These are phyloP conservation scores for Chelon auratus DNA, from an alignment of 2,797 vertebrate species.

Conservation along the genomic window DNA sequence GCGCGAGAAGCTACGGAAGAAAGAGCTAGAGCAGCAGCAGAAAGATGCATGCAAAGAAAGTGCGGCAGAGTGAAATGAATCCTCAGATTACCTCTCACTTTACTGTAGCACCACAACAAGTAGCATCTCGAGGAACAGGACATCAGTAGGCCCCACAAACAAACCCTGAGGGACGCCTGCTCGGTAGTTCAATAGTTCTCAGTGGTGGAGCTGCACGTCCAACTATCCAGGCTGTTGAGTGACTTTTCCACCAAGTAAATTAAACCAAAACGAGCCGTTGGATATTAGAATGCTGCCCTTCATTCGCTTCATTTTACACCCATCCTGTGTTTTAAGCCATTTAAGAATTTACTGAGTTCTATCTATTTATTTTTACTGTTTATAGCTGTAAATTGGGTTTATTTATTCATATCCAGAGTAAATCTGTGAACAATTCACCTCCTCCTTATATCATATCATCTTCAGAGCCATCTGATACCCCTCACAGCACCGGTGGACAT, in stretches of 20 bases:
- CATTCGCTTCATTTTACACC: slow-evolving; percentile 44
- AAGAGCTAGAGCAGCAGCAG: slow-evolving; percentile 89
- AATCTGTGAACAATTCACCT: slow-evolving; percentile 43
- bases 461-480: slow-evolving; percentile 51
- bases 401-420: slow-evolving; percentile 79
- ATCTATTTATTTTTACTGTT: slow-evolving; percentile 69
- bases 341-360: slow-evolving; percentile 46
- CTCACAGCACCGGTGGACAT: slow-evolving; percentile 62
- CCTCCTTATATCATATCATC: slow-evolving; percentile 49
- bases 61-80: slow-evolving; percentile 78
- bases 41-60: slow-evolving; percentile 84
- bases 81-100: slow-evolving; percentile 30
- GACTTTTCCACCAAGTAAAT: slow-evolving; percentile 57
- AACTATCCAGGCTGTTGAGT: slow-evolving; percentile 38
- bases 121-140: slow-evolving; percentile 64
- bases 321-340: slow-evolving; percentile 46
- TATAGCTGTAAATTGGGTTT: slow-evolving; percentile 72
- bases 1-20: slow-evolving; percentile 88
- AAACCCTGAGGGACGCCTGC: slow-evolving; percentile 63
- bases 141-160: slow-evolving; percentile 45
- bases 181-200: slow-evolving; percentile 55
- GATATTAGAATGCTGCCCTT: slow-evolving; percentile 58
- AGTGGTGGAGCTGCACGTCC: slow-evolving; percentile 54
- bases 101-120: slow-evolving; percentile 65
- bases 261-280: slow-evolving; percentile 75